These are phyloP conservation scores for Myanophis thanlyinensis DNA, from an alignment of 2,113 vertebrate species.

Conservation along the genomic window DNA sequence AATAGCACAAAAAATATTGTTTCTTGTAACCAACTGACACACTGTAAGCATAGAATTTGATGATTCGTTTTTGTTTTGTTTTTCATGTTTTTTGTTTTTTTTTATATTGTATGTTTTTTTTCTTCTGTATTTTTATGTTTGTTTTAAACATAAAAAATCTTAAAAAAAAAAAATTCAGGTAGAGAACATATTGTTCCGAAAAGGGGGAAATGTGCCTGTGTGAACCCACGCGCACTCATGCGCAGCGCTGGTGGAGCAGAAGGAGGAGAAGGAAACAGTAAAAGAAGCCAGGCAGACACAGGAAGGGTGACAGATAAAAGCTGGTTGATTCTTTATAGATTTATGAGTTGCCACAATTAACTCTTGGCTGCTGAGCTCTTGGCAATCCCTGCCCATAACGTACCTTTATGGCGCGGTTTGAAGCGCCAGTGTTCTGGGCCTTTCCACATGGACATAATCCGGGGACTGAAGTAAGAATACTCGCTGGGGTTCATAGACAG, in stretches of 20 bases:
- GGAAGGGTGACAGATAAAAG: background rate
- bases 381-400: conserved; percentile 19
- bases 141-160: too few relatives aligned
- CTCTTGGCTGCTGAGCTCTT: background rate
- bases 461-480: conserved; percentile 97
- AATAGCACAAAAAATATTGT: too few relatives aligned
- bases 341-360: background rate
- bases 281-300: background rate
- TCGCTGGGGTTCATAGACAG: conserved; percentile 89
- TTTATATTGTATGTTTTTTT: too few relatives aligned
- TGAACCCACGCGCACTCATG: background rate
- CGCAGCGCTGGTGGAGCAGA: background rate
- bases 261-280: background rate
- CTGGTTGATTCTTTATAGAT: too few relatives aligned
- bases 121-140: too few relatives aligned
- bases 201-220: background rate
- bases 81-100: too few relatives aligned
- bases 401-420: conserved; percentile 82
- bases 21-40: too few relatives aligned
- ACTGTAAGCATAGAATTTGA: too few relatives aligned
- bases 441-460: conserved; percentile 89
- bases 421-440: conserved; percentile 96
- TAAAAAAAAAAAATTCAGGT: too few relatives aligned
- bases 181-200: background rate
- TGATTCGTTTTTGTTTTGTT: too few relatives aligned